Base-by-base conservation (phyloP, 2,888 invertebrate genomes). In the Cryptocephalus primarius region DNA sequence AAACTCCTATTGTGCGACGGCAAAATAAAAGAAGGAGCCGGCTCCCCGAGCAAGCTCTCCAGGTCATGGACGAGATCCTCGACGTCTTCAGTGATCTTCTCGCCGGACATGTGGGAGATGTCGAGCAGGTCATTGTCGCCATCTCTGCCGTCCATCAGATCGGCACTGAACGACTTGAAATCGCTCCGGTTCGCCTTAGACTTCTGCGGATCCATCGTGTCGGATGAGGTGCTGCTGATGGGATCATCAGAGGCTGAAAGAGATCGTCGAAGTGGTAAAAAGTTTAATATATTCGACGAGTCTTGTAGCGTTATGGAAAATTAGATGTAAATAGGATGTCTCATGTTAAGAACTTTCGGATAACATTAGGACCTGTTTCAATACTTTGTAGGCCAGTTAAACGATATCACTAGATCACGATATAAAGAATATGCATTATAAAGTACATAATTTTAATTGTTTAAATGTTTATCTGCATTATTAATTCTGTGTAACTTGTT, bases 21-120 rank as follows among this genome's bases (percentile, higher is more conserved):
- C 34, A 59, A 49, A 46, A 50, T 54, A 50, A 59, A 59, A 9
- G 60, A 48, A 38, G 59, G 57, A 4, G 58, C 52, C 1, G 63
- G 50, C 45, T 61, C 66, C 2, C 66, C 69, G 43, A 70, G 56
- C 40, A 70, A 56, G 43, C 65, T 69, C 45, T 70, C 69, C 46
- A 70, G 56, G 51, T 70, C 70, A 43, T 68, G 66, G n/a, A 68
- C 69, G 48, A 70, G 61, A 55, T 70, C 70, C 48, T 70, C 69
- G 14, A 69, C 68, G 57, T 69, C 65, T 55, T 69, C 69, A 11
- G 65, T 66, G 45, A 67, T 67, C 51, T 63, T 62, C 43, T 63
- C 67, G 39, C 52, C 52, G 1, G 62, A 46, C 12, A 61, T 59
- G 43, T 59, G 53, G 9, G 55, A 52, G 41, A 66, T 63, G 31